Base-by-base conservation (phyloP, 2,888 invertebrate genomes). In the Hydropsyche betteni region DNA sequence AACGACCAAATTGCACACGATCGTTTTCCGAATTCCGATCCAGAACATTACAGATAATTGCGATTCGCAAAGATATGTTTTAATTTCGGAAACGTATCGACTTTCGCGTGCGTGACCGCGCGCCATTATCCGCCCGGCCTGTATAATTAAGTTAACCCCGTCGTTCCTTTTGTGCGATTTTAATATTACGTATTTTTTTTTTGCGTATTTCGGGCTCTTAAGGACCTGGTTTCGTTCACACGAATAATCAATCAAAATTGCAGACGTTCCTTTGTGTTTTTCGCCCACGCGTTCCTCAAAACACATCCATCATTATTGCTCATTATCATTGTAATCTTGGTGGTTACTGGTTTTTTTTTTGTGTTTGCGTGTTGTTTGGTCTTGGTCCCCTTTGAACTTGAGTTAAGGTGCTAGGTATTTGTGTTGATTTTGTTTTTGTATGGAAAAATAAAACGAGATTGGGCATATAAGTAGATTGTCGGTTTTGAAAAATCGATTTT, bases 191-290 rank as follows among this genome's bases (percentile, higher is more conserved):
- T 24, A 24, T 24, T 24, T 24, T 24, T 24, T 24, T 24, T 24
- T 24, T 14, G n/a, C 12, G 12, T 53, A 16, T 53, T 53, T 53
- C 14, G 53, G 53, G 14, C 5, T 5, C 12, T n/a, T 53, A n/a
- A 53, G 53, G 53, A 53, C 53, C 53, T 24, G 12, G 5, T 53
- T 53, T 14, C 12, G 53, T 53, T 53, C 53, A 53, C 53, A 53
- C 53, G 75, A 53, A 69, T 55, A 69, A 58, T 61, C 69, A 69
- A 73, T 76, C 58, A 69, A 76, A 76, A 76, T 76, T 69, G 69
- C 68, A 69, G 58, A 69, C 73, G 72, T 73, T 69, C 76, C 58
- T 58, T 58, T 58, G 58, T 58, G 58, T 58, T 24, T 24, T 58
- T 58, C 58, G 58, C 58, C 58, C 58, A 58, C 58, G 53, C 14